phyloP scores from a whole-genome alignment of 2,797 vertebrate genomes.

The Catharus ustulatus region DNA sequence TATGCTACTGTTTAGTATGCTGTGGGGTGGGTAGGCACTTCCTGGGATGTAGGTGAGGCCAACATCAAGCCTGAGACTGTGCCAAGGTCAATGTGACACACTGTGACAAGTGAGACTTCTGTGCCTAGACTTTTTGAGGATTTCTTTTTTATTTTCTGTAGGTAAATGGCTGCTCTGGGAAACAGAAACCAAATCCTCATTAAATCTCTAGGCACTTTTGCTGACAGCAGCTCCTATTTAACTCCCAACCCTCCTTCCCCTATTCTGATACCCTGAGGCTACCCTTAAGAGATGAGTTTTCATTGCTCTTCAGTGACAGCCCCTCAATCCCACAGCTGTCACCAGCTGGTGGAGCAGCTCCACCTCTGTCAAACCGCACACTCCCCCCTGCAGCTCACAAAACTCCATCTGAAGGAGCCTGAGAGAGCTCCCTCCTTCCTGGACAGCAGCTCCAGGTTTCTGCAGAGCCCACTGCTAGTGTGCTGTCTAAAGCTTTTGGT shows the following conservation, averaged over 20 bases:
- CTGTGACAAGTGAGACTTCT: not conserved
- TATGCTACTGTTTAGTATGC: not conserved
- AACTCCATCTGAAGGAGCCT: not conserved
- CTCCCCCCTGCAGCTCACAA: not conserved
- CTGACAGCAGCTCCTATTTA: constrained; percentile 16
- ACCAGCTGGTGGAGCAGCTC: not conserved
- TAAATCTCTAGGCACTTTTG: not conserved
- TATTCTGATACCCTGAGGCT: not conserved
- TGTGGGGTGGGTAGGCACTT: not conserved
- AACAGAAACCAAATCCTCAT: not conserved
- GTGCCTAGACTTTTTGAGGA: not conserved
- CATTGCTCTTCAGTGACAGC: not conserved
- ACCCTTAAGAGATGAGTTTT: not conserved
- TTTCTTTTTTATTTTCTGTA: not conserved
- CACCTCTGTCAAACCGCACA: not conserved
- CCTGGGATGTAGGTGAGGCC: not conserved
- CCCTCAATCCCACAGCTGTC: constrained; percentile 22
- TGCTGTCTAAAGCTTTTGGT: not conserved
- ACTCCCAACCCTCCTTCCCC: not conserved
- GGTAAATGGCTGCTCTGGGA: not conserved
- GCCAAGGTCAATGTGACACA: not conserved
- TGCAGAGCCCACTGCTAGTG: not conserved
- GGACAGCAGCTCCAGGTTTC: not conserved
- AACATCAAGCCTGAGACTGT: not conserved
- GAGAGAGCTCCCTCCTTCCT: not conserved